Percentiles rank a stretch among this genome's conserved stretches.
phyloP scores from a whole-genome alignment of 2,797 vertebrate species.

The Macrochelys suwanniensis region DNA sequence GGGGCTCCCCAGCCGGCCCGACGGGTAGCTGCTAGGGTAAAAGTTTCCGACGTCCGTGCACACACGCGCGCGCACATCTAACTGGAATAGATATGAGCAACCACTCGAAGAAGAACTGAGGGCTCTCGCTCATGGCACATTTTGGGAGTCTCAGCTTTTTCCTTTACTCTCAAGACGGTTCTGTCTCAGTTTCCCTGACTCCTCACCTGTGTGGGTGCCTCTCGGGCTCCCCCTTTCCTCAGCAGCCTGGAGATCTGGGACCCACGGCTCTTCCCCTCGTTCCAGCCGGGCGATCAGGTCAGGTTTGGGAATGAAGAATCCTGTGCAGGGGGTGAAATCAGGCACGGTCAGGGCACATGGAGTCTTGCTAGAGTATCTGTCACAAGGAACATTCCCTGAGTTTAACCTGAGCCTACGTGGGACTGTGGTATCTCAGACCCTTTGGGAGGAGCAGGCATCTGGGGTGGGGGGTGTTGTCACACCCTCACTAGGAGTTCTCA shows the following conservation, averaged over 20 bases:
- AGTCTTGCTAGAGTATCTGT: neutral
- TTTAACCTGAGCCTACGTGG: neutral
- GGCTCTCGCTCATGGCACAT: neutral
- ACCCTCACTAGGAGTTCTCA: too few relatives aligned
- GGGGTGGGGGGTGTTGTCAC: too few relatives aligned
- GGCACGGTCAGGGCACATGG: fast-evolving
- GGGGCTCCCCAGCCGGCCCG: too few relatives aligned
- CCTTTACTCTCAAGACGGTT: neutral
- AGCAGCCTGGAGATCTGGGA: neutral
- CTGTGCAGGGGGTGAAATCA: neutral
- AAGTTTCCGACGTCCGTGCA: too few relatives aligned
- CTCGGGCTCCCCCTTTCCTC: neutral
- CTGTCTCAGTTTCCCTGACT: neutral
- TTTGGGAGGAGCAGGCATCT: neutral
- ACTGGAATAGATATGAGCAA: too few relatives aligned
- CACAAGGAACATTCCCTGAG: neutral
- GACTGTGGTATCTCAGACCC: neutral
- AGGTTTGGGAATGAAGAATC: neutral
- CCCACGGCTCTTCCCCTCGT: neutral
- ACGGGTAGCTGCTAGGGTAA: too few relatives aligned
- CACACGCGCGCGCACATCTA: too few relatives aligned
- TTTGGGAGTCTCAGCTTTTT: neutral
- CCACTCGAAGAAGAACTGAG: too few relatives aligned
- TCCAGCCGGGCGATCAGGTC: neutral
- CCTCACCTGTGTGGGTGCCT: neutral